Base-by-base conservation (phyloP, 2,113 vertebrate species). In the Ctenomys sociabilis region DNA sequence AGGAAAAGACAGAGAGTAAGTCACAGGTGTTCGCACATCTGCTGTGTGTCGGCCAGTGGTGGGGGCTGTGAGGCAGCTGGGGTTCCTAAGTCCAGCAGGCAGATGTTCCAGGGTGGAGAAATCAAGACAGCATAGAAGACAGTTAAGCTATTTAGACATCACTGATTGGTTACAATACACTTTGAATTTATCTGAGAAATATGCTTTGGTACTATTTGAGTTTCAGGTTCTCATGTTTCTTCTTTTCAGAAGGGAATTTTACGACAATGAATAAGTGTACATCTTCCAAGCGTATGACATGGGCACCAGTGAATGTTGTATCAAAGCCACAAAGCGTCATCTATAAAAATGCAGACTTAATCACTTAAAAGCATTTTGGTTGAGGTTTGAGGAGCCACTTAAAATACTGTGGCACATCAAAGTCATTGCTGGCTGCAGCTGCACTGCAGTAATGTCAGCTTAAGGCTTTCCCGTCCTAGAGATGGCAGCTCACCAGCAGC, bases 401-500 rank as follows among this genome's bases (percentile, higher is more conserved):
- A 35, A 92, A 93, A 24, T 95, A 97, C 49, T 96, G 28, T 68
- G 45, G 73, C 37, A 40, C 96, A 43, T 89, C 95, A 96, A 52
- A 85, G 85, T 61, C 92, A 64, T 97, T 98, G 98, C 85, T 72
- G 88, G 94, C 89, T 91, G 92, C 97, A 97, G 97, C 98, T 98
- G 98, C 96, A 80, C 68, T 32, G 81, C 91, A 88, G 91, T 98
- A 1, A 14, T 11, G 4, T 97, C 97, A 97, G 96, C 97, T 96
- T 95, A 97, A 98, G 97, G 91, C 97, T 96, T 97, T 97, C 97
- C 97, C 97, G 80, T 93, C 97, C 94, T 84, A 96, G 90, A 97
- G 97, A 96, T 81, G 93, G 96, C 93, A 97, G 96, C 94, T 97
- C 96, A 97, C 98, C 96, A 98, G 95, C 94, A 97, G 97, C 98